Base-by-base conservation (phyloP, 2,888 invertebrate genomes). In the Chesias legatella region DNA sequence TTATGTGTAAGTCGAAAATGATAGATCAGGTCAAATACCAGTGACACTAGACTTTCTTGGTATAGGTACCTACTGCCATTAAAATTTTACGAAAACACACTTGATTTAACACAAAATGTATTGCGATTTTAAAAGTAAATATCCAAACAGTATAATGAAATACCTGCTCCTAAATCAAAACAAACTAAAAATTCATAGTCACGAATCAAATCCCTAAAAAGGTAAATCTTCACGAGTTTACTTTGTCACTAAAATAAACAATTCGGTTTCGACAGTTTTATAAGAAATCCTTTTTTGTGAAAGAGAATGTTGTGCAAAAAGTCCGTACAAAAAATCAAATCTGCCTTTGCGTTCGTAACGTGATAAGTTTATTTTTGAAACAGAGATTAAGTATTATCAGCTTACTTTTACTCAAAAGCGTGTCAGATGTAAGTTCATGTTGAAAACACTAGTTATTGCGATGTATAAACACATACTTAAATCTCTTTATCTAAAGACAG, bases 351-450 rank as follows among this genome's bases (percentile, higher is more conserved):
- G 60, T 65, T 62, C 61, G 68, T 71, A 74, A 80, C 71, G 72
- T 73, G 84, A 85, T 84, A 82, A 81, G 81, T 84, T 85, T 85
- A 79, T 83, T 82, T 22, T 82, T 76, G 79, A 77, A 83, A 83
- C 66, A 45, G 73, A 81, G 69, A 73, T 64, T 56, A 44, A 57
- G 60, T 62, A 60, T 65, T 73, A 71, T 63, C 68, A 58, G 71
- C 65, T 78, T 75, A 68, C 24, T 39, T 5, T 10, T 17, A 17
- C 13, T n/a, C n/a, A 17, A 3, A 17, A 17, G 13, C 13, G 13
- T 5, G 2, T 17, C 13, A n/a, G n/a, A n/a, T n/a, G n/a, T n/a
- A n/a, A n/a, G n/a, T n/a, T n/a, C n/a, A n/a, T n/a, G n/a, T n/a
- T n/a, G n/a, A n/a, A n/a, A n/a, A n/a, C n/a, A n/a, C n/a, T n/a